Base-by-base conservation (phyloP, 2,797 vertebrate species). In the Hippoglossus hippoglossus region DNA sequence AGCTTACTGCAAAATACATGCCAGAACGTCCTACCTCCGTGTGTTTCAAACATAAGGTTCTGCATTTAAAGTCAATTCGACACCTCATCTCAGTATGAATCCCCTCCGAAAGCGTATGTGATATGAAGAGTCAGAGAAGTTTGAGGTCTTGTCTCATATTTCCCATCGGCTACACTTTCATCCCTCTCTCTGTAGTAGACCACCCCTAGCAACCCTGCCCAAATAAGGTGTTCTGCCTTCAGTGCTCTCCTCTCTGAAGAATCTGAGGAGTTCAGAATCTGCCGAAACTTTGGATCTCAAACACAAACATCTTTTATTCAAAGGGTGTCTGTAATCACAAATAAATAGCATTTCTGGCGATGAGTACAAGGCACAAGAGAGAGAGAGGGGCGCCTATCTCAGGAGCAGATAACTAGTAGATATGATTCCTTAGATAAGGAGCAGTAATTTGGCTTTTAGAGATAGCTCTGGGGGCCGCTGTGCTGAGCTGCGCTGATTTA, bases 361-460 rank as follows among this genome's bases (percentile, higher is more conserved):
- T 91, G 89, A 92, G 92, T 87, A 85, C 82, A 81, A 83, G 84
- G 87, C 83, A 90, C 71, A 64, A 69, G 89, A 72, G 36, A 25
- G 57, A 47, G 58, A 61, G 84, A 81, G 86, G 79, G 88, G 90
- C 82, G 86, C 77, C 90, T 93, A 93, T 94, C 91, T 93, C 90
- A 92, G 83, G 87, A 91, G 88, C 84, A 95, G 96, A 97, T 97
- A 96, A 95, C 93, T 93, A 92, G 91, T 95, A 96, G 97, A 98
- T 97, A 95, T 94, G 97, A 98, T 98, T 95, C 94, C 94, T 92
- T 92, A 95, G 97, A 98, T 98, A 98, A 97, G 96, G 92, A 90
- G 89, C 93, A 94, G 94, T 96, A 96, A 97, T 98, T 97, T 96
- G 93, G 93, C 93, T 95, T 94, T 95, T 94, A 95, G 91, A 97